A percentile compares a stretch with the other conserved stretches of the same genome.
These are phyloP conservation scores for Nymphalis io DNA, from an alignment of 1,140 invertebrate genomes.

Conservation along the genomic window DNA sequence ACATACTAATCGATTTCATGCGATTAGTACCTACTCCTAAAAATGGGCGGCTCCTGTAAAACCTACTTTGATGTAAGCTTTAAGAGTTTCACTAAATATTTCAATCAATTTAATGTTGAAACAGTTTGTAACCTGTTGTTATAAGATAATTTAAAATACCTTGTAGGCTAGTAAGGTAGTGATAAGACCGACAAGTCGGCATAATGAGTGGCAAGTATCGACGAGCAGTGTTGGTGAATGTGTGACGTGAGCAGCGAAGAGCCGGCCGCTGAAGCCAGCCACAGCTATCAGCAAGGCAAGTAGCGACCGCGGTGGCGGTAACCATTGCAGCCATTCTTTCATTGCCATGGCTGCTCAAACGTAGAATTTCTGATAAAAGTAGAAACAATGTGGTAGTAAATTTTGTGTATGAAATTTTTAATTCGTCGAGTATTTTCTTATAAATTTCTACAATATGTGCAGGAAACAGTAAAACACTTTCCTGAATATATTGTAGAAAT, in stretches of 20 bases:
- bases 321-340: constrained; percentile 86
- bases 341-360: constrained; percentile 81
- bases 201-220: constrained; percentile 93
- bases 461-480: no score
- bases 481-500: no score
- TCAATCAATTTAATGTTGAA: no score
- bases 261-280: constrained; percentile 86
- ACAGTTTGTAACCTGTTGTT: neutral
- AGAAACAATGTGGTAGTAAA: neutral
- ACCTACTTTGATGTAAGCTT: no score
- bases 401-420: constrained; percentile 3
- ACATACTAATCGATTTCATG: constrained; percentile 17
- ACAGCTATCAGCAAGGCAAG: constrained; percentile 86
- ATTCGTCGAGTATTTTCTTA: no score
- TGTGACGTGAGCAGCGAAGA: constrained; percentile 89
- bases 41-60: no score
- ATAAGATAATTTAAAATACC: constrained; percentile 41
- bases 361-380: constrained; percentile 14
- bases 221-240: constrained; percentile 91
- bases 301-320: constrained; percentile 87
- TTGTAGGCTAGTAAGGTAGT: constrained; percentile 70
- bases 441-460: no score
- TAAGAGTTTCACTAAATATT: no score
- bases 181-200: constrained; percentile 76
- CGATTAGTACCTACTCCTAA: constrained; percentile 4